A percentile compares a stretch with the other conserved stretches of the same genome.
These are phyloP conservation scores for Lepidochrysops patricia DNA, from an alignment of 2,888 invertebrate species.

Conservation along the genomic window DNA sequence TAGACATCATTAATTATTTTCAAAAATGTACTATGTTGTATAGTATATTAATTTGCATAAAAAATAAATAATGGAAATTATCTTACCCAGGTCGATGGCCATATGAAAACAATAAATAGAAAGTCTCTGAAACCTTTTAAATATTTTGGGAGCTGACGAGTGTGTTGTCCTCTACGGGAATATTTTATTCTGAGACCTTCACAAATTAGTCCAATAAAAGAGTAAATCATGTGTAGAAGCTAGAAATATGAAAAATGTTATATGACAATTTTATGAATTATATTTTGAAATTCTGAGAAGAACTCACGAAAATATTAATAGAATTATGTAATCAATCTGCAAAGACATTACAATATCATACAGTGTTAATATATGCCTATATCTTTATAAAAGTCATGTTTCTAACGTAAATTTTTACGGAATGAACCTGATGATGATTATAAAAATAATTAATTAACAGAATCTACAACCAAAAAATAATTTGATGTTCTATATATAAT, in stretches of 20 bases:
- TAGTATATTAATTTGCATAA: too few species aligned
- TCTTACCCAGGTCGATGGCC: slow-evolving; percentile 47
- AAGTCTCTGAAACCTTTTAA: slow-evolving; percentile 37
- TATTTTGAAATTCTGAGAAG: background rate
- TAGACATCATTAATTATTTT: too few species aligned
- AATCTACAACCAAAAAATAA: too few species aligned
- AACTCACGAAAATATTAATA: background rate
- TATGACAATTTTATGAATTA: background rate
- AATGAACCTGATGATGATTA: too few species aligned
- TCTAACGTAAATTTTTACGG: too few species aligned
- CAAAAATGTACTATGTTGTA: too few species aligned
- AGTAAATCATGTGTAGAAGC: slow-evolving; percentile 42
- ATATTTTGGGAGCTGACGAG: slow-evolving; percentile 28
- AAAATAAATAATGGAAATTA: background rate
- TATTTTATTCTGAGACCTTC: slow-evolving; percentile 38
- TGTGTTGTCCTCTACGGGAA: slow-evolving; percentile 29
- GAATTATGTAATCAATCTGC: background rate
- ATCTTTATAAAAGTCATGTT: background rate
- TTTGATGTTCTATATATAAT: too few species aligned
- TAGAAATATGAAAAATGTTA: slow-evolving; percentile 32
- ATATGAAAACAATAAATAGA: slow-evolving; percentile 40
- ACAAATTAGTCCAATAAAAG: slow-evolving; percentile 35
- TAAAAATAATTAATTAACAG: too few species aligned
- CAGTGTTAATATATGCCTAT: too few species aligned
- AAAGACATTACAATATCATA: background rate